Evolutionary conservation across 2,797 vertebrate genomes (phyloP).

Genomic region (Enteromius anoplus): DNA sequence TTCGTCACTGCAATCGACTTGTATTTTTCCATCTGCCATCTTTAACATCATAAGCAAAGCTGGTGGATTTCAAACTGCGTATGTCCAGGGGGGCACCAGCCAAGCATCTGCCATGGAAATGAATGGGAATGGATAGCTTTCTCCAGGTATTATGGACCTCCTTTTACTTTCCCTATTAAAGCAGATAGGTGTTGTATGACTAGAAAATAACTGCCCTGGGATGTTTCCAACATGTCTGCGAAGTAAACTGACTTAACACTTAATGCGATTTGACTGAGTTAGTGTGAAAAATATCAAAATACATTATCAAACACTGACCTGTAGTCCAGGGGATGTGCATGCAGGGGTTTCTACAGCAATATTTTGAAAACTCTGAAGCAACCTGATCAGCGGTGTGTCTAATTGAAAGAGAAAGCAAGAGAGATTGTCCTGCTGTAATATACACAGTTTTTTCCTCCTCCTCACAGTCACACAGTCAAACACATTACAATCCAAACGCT

Average conservation of each 20-base stretch:
- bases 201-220: conserved; percentile 29
- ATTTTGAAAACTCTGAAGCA: conserved; percentile 6
- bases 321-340: conserved; percentile 16
- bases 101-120: conserved; percentile 7
- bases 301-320: conserved; percentile 18
- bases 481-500: conserved; percentile 59
- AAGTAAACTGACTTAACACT: conserved; percentile 14
- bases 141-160: conserved; percentile 11
- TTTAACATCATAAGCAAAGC: neutral
- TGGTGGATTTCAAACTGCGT: neutral
- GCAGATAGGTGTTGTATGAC: conserved; percentile 20
- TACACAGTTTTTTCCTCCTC: neutral
- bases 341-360: conserved; percentile 7
- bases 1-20: neutral
- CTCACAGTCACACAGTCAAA: conserved; percentile 9
- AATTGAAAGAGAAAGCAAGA: conserved; percentile 21
- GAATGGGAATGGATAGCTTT: neutral
- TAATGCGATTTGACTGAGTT: conserved; percentile 16
- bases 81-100: neutral
- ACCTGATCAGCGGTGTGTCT: neutral
- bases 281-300: conserved; percentile 10
- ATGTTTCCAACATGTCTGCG: conserved; percentile 2
- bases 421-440: conserved; percentile 28
- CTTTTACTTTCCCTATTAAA: neutral
- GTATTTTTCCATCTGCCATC: neutral